These are phyloP conservation scores for Dascillus cervinus DNA, from an alignment of 2,888 invertebrate species.

Conservation along the genomic window DNA sequence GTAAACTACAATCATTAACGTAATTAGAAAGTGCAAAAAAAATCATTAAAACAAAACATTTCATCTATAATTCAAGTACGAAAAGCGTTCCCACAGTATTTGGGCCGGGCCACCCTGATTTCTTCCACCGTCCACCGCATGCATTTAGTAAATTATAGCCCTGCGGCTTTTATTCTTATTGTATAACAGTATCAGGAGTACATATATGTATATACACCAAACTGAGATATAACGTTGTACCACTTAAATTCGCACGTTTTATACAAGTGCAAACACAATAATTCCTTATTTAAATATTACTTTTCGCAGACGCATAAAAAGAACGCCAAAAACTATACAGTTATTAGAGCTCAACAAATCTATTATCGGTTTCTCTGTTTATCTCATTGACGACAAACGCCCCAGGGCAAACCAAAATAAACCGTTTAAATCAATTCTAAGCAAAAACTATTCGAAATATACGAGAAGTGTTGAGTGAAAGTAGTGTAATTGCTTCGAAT, in stretches of 20 bases:
- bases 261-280: not conserved
- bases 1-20: not conserved
- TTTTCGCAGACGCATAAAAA: constrained; percentile 4
- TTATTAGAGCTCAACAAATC: constrained; percentile 9
- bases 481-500: constrained; percentile 9
- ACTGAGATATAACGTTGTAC: not conserved
- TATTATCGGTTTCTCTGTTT: constrained; percentile 9
- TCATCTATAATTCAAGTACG: constrained; percentile 8
- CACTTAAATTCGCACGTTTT: not conserved
- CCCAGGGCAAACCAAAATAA: constrained; percentile 7
- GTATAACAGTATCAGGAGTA: constrained; percentile 23
- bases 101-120: constrained; percentile 24
- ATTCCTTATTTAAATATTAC: not conserved
- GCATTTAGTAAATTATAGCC: constrained; percentile 26
- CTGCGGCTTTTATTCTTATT: constrained; percentile 22
- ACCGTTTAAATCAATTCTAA: constrained; percentile 3
- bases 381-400: constrained; percentile 11
- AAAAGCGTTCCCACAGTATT: constrained; percentile 24
- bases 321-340: constrained; percentile 10
- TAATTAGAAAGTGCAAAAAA: not conserved
- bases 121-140: constrained; percentile 16
- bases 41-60: not conserved
- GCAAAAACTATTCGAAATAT: constrained; percentile 8
- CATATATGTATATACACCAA: constrained; percentile 9
- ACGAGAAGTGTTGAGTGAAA: constrained; percentile 10